Evolutionary conservation across 2,888 invertebrate species (phyloP).

Genomic region (Heliconius erato): DNA sequence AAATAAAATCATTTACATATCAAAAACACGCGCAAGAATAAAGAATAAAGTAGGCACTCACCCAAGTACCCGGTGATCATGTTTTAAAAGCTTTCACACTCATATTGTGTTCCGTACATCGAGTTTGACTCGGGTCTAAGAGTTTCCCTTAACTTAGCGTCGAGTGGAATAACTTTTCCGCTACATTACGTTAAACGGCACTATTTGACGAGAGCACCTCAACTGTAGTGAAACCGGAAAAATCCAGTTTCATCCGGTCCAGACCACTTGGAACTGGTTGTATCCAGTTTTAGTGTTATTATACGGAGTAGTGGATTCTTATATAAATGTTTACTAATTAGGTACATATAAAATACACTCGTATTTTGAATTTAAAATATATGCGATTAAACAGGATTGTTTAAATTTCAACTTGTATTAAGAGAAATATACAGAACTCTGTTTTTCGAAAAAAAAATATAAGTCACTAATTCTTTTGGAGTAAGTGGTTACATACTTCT

Average conservation of each 20-base stretch:
- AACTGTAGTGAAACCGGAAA: constrained; percentile 65
- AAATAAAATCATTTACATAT: background rate
- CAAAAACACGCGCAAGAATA: background rate
- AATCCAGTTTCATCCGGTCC: constrained; percentile 69
- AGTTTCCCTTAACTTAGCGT: constrained; percentile 52
- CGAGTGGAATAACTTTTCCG: constrained; percentile 62
- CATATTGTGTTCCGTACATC: constrained; percentile 34
- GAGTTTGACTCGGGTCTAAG: constrained; percentile 43
- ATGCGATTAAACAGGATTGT: too few species aligned
- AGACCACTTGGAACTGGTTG: constrained; percentile 70
- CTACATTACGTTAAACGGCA: constrained; percentile 64
- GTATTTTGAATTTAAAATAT: too few species aligned
- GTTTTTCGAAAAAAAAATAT: too few species aligned
- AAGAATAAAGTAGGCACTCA: constrained; percentile 6
- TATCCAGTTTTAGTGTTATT: constrained; percentile 71
- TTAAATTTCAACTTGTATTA: too few species aligned
- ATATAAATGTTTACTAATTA: too few species aligned
- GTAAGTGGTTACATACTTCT: too few species aligned
- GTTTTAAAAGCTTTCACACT: constrained; percentile 15
- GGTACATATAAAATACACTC: too few species aligned
- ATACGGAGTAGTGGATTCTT: constrained; percentile 22
- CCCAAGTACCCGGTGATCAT: background rate
- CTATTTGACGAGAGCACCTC: constrained; percentile 60
- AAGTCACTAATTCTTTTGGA: too few species aligned
- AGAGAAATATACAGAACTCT: too few species aligned